Conservation (phyloP, 1,140 invertebrate species). For the Papilio polyxenes region DNA sequence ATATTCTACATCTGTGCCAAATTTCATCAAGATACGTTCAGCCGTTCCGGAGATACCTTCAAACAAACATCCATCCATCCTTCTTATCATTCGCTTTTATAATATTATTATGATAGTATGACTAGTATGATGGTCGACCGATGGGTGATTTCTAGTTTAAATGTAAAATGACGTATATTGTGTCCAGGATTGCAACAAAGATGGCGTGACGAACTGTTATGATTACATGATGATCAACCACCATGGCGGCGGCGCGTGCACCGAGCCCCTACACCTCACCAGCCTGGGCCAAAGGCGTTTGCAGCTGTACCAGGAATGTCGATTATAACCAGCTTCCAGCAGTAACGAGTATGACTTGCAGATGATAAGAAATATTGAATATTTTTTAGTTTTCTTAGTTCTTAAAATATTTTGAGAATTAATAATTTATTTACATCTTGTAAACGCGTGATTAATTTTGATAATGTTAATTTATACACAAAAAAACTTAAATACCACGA, state of each 20-base stretch:
- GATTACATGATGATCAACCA: conserved; percentile 85
- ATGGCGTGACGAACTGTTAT: conserved; percentile 82
- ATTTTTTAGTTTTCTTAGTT: too few species aligned
- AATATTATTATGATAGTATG: too few species aligned
- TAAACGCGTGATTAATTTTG: too few species aligned
- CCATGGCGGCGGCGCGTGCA: conserved; percentile 80
- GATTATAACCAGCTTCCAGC: conserved; percentile 47
- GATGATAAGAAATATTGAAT: too few species aligned
- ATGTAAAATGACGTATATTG: background rate
- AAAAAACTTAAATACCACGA: background rate
- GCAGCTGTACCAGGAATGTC: conserved; percentile 58
- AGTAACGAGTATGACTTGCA: background rate
- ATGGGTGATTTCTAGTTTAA: background rate
- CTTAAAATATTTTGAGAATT: too few species aligned
- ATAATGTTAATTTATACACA: too few species aligned
- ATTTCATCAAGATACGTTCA: too few species aligned
- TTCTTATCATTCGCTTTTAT: background rate
- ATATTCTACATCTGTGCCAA: too few species aligned
- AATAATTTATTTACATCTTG: too few species aligned
- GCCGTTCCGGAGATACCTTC: too few species aligned
- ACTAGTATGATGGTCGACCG: too few species aligned
- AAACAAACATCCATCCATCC: too few species aligned
- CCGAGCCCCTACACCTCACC: conserved; percentile 58
- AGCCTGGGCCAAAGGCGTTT: conserved; percentile 53
- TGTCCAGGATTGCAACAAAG: conserved; percentile 82